These are phyloP conservation scores for Mythimna loreyi DNA, from an alignment of 2,888 invertebrate genomes.

Conservation along the genomic window DNA sequence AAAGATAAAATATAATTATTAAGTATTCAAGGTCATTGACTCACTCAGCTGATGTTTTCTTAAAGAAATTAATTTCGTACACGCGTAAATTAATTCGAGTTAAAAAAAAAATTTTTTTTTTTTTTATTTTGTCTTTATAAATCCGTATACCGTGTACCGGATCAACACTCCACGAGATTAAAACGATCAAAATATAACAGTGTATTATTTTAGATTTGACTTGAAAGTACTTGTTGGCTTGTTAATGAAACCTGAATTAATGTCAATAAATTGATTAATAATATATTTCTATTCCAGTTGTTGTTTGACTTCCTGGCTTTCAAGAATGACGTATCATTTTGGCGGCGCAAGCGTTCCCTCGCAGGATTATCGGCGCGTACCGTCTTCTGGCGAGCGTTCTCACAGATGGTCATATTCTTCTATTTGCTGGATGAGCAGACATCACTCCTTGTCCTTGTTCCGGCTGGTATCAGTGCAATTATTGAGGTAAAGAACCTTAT, in stretches of 20 bases:
- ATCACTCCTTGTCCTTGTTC: constrained; percentile 96
- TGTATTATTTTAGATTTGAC: background rate
- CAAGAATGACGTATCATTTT: constrained; percentile 99
- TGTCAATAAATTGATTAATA: too few relatives aligned
- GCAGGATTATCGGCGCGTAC: constrained; percentile 97
- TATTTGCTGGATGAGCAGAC: constrained; percentile 98
- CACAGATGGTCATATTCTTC: constrained; percentile 97
- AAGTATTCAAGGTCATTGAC: too few relatives aligned
- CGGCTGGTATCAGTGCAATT: constrained; percentile 95
- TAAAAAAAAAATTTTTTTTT: too few relatives aligned
- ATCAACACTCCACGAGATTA: too few relatives aligned
- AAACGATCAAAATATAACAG: too few relatives aligned
- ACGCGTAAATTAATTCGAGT: too few relatives aligned
- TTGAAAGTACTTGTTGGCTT: background rate
- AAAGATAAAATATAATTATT: too few relatives aligned
- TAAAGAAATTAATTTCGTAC: too few relatives aligned
- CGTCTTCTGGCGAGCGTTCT: constrained; percentile 98
- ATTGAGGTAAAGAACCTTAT: constrained; percentile 94
- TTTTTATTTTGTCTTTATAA: too few relatives aligned
- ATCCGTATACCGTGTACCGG: too few relatives aligned
- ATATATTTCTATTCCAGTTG: constrained; percentile 91
- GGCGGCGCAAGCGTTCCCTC: constrained; percentile 96
- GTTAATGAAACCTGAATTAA: background rate
- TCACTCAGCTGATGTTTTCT: too few relatives aligned
- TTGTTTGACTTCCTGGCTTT: constrained; percentile 99